These are phyloP conservation scores for Pollachius pollachius DNA, from an alignment of 2,113 vertebrate species.

Conservation along the genomic window DNA sequence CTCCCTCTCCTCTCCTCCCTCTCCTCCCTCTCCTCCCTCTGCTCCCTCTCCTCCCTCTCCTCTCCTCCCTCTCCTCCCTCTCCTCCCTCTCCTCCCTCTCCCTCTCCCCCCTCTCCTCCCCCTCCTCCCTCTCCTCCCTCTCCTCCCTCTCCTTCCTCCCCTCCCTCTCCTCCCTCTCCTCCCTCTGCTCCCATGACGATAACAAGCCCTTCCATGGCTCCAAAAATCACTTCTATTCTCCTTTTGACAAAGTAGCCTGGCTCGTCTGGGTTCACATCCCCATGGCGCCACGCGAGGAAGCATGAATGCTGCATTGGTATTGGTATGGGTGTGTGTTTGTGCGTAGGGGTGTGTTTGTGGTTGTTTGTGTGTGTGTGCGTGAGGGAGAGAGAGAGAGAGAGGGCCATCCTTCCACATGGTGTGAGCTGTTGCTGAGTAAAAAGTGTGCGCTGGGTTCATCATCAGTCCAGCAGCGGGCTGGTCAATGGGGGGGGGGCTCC, in stretches of 20 bases:
- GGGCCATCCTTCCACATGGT: not conserved
- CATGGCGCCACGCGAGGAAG: slow-evolving; percentile 43
- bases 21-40: slow-evolving; percentile 10
- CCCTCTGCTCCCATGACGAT: slow-evolving; percentile 35
- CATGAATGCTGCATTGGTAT: slow-evolving; percentile 24
- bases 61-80: slow-evolving; percentile 20
- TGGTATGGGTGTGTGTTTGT: not conserved
- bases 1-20: slow-evolving; percentile 33
- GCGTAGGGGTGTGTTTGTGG: not conserved
- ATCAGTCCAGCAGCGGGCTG: no score
- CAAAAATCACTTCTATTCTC: slow-evolving; percentile 1
- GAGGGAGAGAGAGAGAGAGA: no score
- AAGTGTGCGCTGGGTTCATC: no score
- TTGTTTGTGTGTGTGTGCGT: not conserved
- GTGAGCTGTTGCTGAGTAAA: not conserved
- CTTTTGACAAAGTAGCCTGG: not conserved
- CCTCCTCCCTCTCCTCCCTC: slow-evolving; percentile 15
- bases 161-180: no score
- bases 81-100: slow-evolving; percentile 13
- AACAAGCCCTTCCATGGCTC: slow-evolving; percentile 41
- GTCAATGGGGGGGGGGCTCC: no score
- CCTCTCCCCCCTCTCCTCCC: slow-evolving; percentile 12
- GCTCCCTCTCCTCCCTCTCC: slow-evolving; percentile 22
- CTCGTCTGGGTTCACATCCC: slow-evolving; percentile 24
- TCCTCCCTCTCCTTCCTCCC: no score